Base-by-base conservation (phyloP, 2,888 invertebrate genomes). In the Hipparchia sbordonii region DNA sequence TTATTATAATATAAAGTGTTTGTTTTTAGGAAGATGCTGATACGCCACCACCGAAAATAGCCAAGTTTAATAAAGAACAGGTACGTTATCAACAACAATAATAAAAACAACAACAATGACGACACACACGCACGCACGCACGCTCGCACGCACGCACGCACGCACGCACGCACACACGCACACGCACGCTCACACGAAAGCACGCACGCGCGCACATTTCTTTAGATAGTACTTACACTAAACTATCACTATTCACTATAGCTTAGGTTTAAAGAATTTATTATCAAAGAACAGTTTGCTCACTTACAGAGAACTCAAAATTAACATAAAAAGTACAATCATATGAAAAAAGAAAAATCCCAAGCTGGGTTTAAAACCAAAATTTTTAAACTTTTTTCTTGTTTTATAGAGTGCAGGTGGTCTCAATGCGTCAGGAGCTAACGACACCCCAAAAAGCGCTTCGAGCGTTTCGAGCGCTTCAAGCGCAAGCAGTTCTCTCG, bases 41-140 rank as follows among this genome's bases (percentile, higher is more conserved):
- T 2, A 92, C 92, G 0, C 93, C 92, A 2, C 92, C 93, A 0
- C 72, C 90, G 0, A 94, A 94, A 83, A 88, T 91, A 73, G 82
- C 88, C 0, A 91, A 90, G 77, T 67, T 86, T 1, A 81, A 84
- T 0, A 80, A 79, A 8, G 81, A 88, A 75, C 91, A 93, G 83
- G 93, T 92, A 48, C 52, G 33, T 39, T 39, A 4, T 5, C 39
- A 39, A 2, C 39, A 4, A 39, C 39, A 23, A 23, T 2, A 23
- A 6, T 57, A 4, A 3, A 2, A 1, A 54, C n/a, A 39, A 23
- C 23, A 23, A 23, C 6, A 23, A 6, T 57, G 4, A 3, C 3
- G 1, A 54, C n/a, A 39, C 12, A 54, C 12, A 54, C 52, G 39
- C 12, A n/a, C 54, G 48, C 8, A 39, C 48, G 1, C 48, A 7